A percentile compares a stretch with the other conserved stretches of the same genome.
Evolutionary conservation across 2,888 invertebrate species (phyloP).

Genomic region (Microdon myrmicae): DNA sequence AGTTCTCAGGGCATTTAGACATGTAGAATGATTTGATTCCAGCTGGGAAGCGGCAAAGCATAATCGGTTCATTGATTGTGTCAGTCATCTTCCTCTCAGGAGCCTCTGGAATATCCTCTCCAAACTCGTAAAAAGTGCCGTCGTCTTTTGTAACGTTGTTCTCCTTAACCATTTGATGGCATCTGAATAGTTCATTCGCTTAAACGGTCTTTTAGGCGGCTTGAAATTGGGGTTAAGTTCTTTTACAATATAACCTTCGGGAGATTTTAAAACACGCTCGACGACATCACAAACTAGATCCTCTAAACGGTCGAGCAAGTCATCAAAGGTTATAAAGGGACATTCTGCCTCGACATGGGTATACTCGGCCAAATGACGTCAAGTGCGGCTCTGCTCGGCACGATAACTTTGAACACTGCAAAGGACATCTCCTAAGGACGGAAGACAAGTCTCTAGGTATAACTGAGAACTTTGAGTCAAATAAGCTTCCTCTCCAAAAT

Average conservation of each 20-base stretch:
- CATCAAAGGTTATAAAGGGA: conserved; percentile 92
- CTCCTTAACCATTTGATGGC: conserved; percentile 92
- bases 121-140: conserved; percentile 95
- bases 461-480: conserved; percentile 98
- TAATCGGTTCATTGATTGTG: conserved; percentile 92
- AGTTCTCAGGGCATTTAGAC: conserved; percentile 87
- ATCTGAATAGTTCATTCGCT: conserved; percentile 92
- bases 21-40: conserved; percentile 99
- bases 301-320: conserved; percentile 88
- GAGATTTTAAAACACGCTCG: conserved; percentile 88
- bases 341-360: conserved; percentile 98
- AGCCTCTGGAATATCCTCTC: conserved; percentile 99
- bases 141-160: conserved; percentile 97
- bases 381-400: conserved; percentile 95
- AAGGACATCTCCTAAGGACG: conserved; percentile 95
- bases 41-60: conserved; percentile 93
- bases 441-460: conserved; percentile 94
- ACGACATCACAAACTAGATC: conserved; percentile 95
- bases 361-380: conserved; percentile 97
- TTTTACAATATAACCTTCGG: conserved; percentile 80
- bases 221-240: conserved; percentile 92
- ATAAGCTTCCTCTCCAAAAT: conserved; percentile 87
- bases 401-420: conserved; percentile 98
- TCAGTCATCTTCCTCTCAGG: conserved; percentile 99
- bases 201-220: conserved; percentile 88